Conservation (phyloP, 2,888 invertebrate genomes). For the Frankliniella fusca region DNA sequence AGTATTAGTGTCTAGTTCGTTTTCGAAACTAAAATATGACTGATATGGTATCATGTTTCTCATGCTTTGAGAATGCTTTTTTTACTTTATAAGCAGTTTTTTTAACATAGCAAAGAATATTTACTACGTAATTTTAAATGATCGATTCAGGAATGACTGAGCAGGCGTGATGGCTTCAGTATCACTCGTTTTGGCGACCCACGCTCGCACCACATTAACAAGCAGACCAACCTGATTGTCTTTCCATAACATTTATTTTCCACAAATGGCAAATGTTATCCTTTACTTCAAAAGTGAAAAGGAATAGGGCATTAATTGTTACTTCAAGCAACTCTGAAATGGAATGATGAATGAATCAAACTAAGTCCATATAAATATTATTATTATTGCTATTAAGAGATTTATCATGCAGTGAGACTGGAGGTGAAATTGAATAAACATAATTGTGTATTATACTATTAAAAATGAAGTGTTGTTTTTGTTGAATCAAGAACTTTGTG, state of each 20-base stretch:
- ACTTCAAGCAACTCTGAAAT: background rate
- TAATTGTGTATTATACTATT: conserved; percentile 27
- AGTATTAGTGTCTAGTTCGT: conserved; percentile 26
- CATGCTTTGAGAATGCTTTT: conserved; percentile 25
- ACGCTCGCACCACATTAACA: background rate
- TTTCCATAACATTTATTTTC: conserved; percentile 18
- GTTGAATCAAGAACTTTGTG: conserved; percentile 17
- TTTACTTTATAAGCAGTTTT: conserved; percentile 23
- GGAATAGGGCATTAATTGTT: conserved; percentile 17
- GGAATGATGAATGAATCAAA: conserved; percentile 19
- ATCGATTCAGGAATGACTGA: conserved; percentile 19
- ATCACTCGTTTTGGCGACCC: conserved; percentile 20
- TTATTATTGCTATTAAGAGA: conserved; percentile 25
- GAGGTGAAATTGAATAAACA: conserved; percentile 13
- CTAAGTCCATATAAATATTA: conserved; percentile 23
- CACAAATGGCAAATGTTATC: conserved; percentile 15
- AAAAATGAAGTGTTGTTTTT: conserved; percentile 27
- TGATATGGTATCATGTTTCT: conserved; percentile 26
- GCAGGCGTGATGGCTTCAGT: conserved; percentile 2
- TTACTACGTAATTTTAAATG: conserved; percentile 27
- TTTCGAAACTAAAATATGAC: conserved; percentile 26
- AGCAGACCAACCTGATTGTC: conserved; percentile 8
- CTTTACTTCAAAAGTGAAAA: background rate
- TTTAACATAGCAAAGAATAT: conserved; percentile 27
- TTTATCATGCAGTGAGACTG: conserved; percentile 20